phyloP scores from a whole-genome alignment of 2,113 vertebrate genomes.

The Herpailurus yagouaroundi region DNA sequence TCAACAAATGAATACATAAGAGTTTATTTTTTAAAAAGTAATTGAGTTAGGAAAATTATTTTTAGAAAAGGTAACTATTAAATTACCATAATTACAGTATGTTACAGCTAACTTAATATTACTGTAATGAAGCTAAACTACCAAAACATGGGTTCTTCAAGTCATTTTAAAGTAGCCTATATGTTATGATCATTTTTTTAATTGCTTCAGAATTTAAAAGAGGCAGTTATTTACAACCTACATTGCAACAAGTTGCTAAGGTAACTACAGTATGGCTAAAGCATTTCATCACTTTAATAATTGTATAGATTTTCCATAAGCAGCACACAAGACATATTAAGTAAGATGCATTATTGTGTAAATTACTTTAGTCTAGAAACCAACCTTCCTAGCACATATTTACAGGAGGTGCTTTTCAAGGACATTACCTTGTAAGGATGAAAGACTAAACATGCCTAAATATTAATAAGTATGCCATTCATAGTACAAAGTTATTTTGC shows the following conservation, averaged over 20 bases:
- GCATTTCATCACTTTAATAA: conserved; percentile 60
- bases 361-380: conserved; percentile 51
- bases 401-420: conserved; percentile 55
- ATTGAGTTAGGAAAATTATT: background rate
- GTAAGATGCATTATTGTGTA: conserved; percentile 52
- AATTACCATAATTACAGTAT: background rate
- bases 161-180: conserved; percentile 23
- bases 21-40: background rate
- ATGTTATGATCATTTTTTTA: conserved; percentile 7
- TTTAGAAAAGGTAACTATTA: background rate
- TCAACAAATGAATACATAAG: background rate
- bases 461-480: conserved; percentile 58
- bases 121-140: conserved; percentile 6
- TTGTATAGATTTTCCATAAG: conserved; percentile 62
- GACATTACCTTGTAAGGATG: conserved; percentile 22
- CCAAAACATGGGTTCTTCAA: conserved; percentile 46
- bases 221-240: conserved; percentile 62
- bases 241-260: conserved; percentile 64
- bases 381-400: background rate
- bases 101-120: conserved; percentile 30
- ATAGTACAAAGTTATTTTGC: background rate
- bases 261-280: conserved; percentile 26
- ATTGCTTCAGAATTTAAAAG: conserved; percentile 48
- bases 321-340: conserved; percentile 37
- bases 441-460: conserved; percentile 19